A percentile compares a stretch with the other conserved stretches of the same genome.
These are phyloP conservation scores for Terrapene triunguis DNA, from an alignment of 2,113 vertebrate species.

Conservation along the genomic window DNA sequence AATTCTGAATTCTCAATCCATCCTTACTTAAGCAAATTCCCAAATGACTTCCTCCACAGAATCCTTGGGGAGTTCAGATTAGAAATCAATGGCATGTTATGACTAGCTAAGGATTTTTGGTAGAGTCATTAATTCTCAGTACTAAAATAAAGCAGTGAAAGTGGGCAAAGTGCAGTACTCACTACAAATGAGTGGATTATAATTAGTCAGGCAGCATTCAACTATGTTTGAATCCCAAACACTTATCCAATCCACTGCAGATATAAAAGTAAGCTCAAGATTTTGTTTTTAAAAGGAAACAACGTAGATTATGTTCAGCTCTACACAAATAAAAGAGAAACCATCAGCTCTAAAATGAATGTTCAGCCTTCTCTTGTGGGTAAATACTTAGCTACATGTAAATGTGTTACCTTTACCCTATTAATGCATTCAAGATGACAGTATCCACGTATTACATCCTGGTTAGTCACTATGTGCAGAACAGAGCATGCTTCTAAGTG, in stretches of 20 bases:
- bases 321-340: neutral
- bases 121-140: neutral
- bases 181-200: neutral
- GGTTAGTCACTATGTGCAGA: conserved; percentile 75
- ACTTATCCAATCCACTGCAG: conserved; percentile 57
- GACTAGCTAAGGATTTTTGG: neutral
- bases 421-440: conserved; percentile 58
- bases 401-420: neutral
- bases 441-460: conserved; percentile 61
- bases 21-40: neutral
- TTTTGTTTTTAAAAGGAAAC: conserved; percentile 38
- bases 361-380: neutral
- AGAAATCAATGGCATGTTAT: neutral
- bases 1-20: neutral
- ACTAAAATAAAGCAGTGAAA: fast-evolving
- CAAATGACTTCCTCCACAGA: neutral
- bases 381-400: neutral
- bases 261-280: conserved; percentile 45
- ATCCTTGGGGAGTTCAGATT: neutral
- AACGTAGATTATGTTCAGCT: neutral
- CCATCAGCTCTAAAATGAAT: neutral
- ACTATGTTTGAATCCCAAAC: conserved; percentile 30
- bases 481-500: conserved; percentile 53
- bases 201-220: conserved; percentile 16
- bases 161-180: neutral